These are phyloP conservation scores for Microcebus murinus DNA, from an alignment of 2,113 vertebrate species.

Conservation along the genomic window DNA sequence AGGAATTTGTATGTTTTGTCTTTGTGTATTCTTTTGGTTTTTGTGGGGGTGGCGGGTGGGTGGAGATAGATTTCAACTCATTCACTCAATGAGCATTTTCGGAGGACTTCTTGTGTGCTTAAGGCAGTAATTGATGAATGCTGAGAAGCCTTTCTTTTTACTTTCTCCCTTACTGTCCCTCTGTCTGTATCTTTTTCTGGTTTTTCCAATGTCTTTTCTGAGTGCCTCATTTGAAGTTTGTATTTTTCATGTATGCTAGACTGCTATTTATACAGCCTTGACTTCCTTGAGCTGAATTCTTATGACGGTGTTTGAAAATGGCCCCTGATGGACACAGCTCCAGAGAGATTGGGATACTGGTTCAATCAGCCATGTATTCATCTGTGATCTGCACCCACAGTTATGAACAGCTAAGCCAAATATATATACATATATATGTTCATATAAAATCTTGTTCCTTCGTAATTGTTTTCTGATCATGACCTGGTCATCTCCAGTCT, in stretches of 20 bases:
- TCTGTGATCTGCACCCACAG: not conserved
- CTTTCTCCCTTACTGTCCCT: not conserved
- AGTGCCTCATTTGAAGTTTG: not conserved
- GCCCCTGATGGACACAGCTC: not conserved
- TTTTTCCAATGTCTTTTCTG: not conserved
- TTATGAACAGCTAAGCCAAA: not conserved
- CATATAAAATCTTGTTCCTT: not conserved
- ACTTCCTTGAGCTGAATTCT: not conserved
- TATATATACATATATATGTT: too few species aligned
- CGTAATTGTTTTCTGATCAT: not conserved
- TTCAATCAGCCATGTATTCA: not conserved
- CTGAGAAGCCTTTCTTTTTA: not conserved
- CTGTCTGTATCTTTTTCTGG: not conserved
- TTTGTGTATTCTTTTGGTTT: not conserved
- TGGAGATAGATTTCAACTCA: not conserved
- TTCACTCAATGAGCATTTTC: not conserved
- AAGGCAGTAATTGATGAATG: not conserved
- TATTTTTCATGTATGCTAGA: not conserved
- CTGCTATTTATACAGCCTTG: not conserved
- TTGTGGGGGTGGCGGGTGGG: not conserved
- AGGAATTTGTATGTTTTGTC: not conserved
- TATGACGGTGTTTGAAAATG: not conserved
- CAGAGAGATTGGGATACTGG: not conserved
- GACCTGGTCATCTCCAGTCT: not conserved
- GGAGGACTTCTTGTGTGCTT: not conserved